Evolutionary conservation across 2,888 invertebrate genomes (phyloP).

Genomic region (Rhingia rostrata): DNA sequence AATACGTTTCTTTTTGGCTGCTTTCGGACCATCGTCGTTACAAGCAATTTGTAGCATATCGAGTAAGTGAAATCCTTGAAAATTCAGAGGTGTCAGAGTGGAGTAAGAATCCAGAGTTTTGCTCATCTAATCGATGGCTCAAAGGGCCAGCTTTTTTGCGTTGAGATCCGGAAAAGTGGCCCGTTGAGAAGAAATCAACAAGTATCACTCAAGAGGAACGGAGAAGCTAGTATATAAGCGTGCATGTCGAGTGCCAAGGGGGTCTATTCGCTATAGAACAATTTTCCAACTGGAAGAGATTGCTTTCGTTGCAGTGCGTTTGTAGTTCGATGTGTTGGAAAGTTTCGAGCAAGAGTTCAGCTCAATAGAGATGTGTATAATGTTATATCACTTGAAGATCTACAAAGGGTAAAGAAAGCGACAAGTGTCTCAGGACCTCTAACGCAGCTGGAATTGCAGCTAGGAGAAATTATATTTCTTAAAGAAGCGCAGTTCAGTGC

Average conservation of each 20-base stretch:
- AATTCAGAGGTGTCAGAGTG: slow-evolving; percentile 11
- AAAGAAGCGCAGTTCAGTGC: slow-evolving; percentile 13
- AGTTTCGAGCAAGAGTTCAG: slow-evolving; percentile 1
- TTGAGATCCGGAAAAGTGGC: slow-evolving; percentile 5
- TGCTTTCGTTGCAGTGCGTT: slow-evolving; percentile 14
- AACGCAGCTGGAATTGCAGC: no score
- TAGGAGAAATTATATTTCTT: slow-evolving; percentile 4
- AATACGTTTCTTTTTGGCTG: slow-evolving; percentile 3
- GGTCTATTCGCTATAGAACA: no score
- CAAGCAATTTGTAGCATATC: neutral
- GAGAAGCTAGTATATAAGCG: neutral
- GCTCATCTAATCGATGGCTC: neutral
- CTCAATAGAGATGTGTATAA: neutral
- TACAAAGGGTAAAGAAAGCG: no score
- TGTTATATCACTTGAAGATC: no score
- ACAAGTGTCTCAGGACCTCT: no score
- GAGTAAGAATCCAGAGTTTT: neutral
- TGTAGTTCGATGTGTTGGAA: slow-evolving; percentile 7
- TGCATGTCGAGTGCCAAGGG: neutral
- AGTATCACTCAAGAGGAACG: no score
- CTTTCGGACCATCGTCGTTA: no score
- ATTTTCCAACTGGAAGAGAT: slow-evolving; percentile 18
- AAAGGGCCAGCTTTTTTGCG: slow-evolving; percentile 1
- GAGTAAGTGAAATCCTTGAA: slow-evolving; percentile 3
- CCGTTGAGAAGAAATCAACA: slow-evolving; percentile 4